Evolutionary conservation across 2,113 vertebrate species (phyloP), one percentile per base, ranked within the genome.

Genomic region (Nansenia antarctica): DNA sequence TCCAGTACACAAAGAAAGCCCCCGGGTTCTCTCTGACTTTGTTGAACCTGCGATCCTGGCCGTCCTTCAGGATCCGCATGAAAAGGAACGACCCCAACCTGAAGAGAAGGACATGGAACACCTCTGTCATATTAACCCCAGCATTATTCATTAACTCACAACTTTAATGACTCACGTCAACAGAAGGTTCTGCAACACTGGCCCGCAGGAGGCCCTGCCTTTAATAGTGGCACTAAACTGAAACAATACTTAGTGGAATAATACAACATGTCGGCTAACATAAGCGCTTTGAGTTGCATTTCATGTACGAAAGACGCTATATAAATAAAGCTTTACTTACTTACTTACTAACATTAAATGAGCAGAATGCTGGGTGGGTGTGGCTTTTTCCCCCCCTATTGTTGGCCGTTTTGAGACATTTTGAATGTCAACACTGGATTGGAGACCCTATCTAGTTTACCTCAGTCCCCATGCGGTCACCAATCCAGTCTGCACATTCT

Each of bases 1-100:
- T 94, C 93, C 91, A 94, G 35, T 92, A 93, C 1, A 94, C 75
- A 62, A 94, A 92, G 84, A 94, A 94, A 30, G 79, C 84, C 80
- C 88, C 87, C 20, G 91, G 90, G 71, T 82, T 89, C 65, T 91
- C 86, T 84, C 90, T 90, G 79, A 94, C 90, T 53, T 86, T 80
- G 87, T 91, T 86, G 54, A 95, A 94, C 71, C 91, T 84, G 80
- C 86, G 89, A 76, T 94, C 91, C 1, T 89, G 87, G 22, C 92
- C 91, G 70, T 92, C 91, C 79, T 91, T 92, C 77, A 94, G 73
- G 82, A 94, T 91, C 70, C 93, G 85, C 76, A 92, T 62, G 79
- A 95, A 92, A 64, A 94, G 90, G 86, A 92, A 94, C 53, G 86
- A 86, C 27, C 93, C 89, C 61, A 94, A 85, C 68, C 92, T 94